These are phyloP conservation scores for Hippolais icterina DNA, from an alignment of 2,113 vertebrate species.

Conservation along the genomic window DNA sequence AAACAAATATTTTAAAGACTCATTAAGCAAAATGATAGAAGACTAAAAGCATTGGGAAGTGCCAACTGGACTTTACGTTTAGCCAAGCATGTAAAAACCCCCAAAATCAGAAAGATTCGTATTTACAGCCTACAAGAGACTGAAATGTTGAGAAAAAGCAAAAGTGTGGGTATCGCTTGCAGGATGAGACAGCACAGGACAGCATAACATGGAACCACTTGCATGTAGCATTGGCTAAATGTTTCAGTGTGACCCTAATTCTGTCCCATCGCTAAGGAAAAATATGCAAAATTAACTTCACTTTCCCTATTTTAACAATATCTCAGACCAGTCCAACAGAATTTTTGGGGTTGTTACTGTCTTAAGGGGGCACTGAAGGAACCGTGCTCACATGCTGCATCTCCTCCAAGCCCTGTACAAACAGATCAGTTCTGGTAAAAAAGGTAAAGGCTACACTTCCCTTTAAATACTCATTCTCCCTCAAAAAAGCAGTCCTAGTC, in stretches of 20 bases:
- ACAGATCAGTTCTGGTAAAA: neutral
- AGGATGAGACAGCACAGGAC: neutral
- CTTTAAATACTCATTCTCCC: neutral
- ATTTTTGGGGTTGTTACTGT: neutral
- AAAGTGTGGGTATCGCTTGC: fast-evolving
- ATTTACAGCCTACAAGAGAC: neutral
- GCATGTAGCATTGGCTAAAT: neutral
- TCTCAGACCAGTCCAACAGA: neutral
- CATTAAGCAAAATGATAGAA: neutral
- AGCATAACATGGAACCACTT: neutral
- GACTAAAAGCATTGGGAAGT: neutral
- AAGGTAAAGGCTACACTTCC: neutral
- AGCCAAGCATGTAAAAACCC: neutral
- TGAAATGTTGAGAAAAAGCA: neutral
- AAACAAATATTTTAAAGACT: neutral
- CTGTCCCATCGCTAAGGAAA: neutral
- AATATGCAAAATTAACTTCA: neutral
- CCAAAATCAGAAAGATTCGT: neutral
- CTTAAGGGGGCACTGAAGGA: neutral
- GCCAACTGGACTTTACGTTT: neutral
- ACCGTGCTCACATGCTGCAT: neutral
- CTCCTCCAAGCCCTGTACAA: neutral
- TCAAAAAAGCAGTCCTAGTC: neutral
- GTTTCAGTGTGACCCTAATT: neutral
- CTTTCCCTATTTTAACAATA: neutral